Evolutionary conservation across 2,797 vertebrate genomes (phyloP).

Genomic region (Etheostoma nigrum): DNA sequence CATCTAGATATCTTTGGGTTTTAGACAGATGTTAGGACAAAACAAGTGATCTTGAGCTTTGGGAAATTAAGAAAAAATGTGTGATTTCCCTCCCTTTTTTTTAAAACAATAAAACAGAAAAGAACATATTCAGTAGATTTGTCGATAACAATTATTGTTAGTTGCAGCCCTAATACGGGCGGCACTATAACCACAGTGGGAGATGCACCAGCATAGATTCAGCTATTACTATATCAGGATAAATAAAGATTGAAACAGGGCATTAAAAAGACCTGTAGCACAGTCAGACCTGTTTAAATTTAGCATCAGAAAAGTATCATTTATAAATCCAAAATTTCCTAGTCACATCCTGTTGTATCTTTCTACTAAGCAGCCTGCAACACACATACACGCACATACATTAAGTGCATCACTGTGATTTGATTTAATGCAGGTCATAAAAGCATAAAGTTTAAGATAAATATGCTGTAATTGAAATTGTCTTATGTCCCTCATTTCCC

Average conservation of each 20-base stretch:
- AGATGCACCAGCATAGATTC: background rate
- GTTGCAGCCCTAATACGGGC: background rate
- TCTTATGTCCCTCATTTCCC: slow-evolving; percentile 26
- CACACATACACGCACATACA: background rate
- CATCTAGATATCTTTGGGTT: background rate
- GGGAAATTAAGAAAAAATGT: background rate
- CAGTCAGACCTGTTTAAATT: slow-evolving; percentile 6
- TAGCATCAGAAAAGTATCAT: background rate
- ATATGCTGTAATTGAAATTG: background rate
- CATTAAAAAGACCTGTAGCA: background rate
- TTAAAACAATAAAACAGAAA: background rate
- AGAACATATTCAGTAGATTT: background rate
- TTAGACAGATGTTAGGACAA: background rate
- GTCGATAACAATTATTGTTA: background rate
- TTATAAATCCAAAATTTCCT: slow-evolving; percentile 14
- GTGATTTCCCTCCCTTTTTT: too few relatives aligned
- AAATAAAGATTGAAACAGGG: background rate
- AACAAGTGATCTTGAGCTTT: background rate
- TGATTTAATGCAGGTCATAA: slow-evolving; percentile 29
- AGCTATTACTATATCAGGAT: slow-evolving; percentile 4
- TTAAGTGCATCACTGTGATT: background rate
- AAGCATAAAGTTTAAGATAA: slow-evolving; percentile 13
- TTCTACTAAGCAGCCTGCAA: slow-evolving; percentile 1
- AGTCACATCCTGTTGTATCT: slow-evolving; percentile 21
- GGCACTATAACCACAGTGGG: background rate